Percentiles rank a stretch among this genome's conserved stretches.
Evolutionary conservation across 2,113 vertebrate species (phyloP).

Genomic region (Myrmecobius fasciatus): DNA sequence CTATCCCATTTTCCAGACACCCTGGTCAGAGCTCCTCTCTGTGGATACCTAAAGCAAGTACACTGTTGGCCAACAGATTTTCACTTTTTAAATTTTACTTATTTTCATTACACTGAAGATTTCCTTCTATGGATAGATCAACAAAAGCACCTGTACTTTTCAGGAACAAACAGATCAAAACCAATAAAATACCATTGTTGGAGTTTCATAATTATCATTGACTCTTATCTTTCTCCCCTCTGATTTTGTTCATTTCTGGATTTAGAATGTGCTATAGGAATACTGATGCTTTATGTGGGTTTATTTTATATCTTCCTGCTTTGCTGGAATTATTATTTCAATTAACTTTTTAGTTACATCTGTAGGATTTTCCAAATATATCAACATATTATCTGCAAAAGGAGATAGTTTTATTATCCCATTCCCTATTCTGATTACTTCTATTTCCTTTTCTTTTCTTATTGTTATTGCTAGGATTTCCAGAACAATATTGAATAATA

Average conservation of each 20-base stretch:
- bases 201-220: not conserved
- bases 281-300: too few relatives aligned
- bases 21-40: slow-evolving; percentile 30
- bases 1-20: not conserved
- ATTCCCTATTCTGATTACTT: too few relatives aligned
- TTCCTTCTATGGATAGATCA: not conserved
- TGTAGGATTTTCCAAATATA: too few relatives aligned
- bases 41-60: not conserved
- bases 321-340: too few relatives aligned
- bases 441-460: too few relatives aligned
- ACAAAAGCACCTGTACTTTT: not conserved
- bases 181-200: not conserved
- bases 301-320: too few relatives aligned
- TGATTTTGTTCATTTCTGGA: not conserved
- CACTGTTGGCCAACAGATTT: not conserved
- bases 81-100: not conserved
- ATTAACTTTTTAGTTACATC: too few relatives aligned
- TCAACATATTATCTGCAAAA: too few relatives aligned
- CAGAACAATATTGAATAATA: too few relatives aligned
- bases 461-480: too few relatives aligned
- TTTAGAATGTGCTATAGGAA: not conserved
- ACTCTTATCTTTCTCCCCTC: not conserved
- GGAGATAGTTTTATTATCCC: too few relatives aligned
- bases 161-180: not conserved
- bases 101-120: not conserved